Evolutionary conservation across 1,140 invertebrate species (phyloP).

Genomic region (Watersipora subatra): DNA sequence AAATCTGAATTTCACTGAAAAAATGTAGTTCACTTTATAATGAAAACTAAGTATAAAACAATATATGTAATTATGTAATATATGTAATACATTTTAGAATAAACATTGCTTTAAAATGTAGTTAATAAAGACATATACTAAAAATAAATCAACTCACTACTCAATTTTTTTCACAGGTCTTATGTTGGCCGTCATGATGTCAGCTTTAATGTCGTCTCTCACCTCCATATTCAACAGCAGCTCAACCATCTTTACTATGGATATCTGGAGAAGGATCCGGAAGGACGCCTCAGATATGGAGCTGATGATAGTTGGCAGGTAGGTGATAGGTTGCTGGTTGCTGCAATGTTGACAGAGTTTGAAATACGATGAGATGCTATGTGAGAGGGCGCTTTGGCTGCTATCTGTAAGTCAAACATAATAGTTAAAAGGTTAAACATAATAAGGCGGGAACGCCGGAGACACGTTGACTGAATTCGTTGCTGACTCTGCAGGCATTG

Average conservation of each 20-base stretch:
- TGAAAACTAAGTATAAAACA: not conserved
- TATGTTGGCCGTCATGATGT: slow-evolving; percentile 47
- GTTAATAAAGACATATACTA: too few relatives aligned
- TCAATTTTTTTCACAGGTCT: too few relatives aligned
- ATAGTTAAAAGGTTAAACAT: too few relatives aligned
- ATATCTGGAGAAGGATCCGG: slow-evolving; percentile 43
- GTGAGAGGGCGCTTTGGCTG: not conserved
- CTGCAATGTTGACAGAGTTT: not conserved
- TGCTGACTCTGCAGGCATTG: too few relatives aligned
- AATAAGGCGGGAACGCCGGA: too few relatives aligned
- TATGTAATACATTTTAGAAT: not conserved
- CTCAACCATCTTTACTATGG: slow-evolving; percentile 47
- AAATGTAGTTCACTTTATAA: too few relatives aligned
- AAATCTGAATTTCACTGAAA: too few relatives aligned
- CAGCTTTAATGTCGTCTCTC: slow-evolving; percentile 46
- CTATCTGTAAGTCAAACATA: not conserved
- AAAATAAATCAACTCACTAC: slow-evolving; percentile 16
- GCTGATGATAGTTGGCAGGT: slow-evolving; percentile 43
- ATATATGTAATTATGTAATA: too few relatives aligned
- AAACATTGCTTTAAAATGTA: too few relatives aligned
- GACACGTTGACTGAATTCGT: too few relatives aligned
- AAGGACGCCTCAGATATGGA: slow-evolving; percentile 41
- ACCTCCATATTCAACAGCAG: slow-evolving; percentile 48
- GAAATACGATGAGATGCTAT: not conserved
- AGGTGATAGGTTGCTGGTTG: not conserved